These are phyloP conservation scores for Zelleria hepariella DNA, from an alignment of 2,888 invertebrate genomes.

Conservation along the genomic window DNA sequence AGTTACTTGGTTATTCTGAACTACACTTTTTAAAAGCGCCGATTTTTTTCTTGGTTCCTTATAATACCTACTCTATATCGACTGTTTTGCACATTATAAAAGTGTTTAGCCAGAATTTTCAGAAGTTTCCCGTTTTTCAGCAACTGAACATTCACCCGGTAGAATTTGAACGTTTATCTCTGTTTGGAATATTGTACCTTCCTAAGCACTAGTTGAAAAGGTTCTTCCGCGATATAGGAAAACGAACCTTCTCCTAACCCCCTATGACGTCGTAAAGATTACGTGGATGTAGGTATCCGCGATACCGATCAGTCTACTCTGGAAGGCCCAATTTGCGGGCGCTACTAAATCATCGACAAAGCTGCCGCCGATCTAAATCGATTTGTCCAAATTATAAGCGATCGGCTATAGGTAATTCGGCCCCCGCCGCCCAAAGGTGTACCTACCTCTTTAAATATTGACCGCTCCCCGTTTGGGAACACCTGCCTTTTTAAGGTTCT, in stretches of 20 bases:
- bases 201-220: too few relatives aligned
- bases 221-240: too few relatives aligned
- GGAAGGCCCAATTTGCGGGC: slow-evolving; percentile 59
- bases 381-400: slow-evolving; percentile 63
- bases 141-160: too few relatives aligned
- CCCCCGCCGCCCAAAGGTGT: slow-evolving; percentile 18
- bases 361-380: slow-evolving; percentile 67
- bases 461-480: slow-evolving; percentile 25
- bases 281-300: slow-evolving; percentile 33
- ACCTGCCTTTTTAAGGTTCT: slow-evolving; percentile 20
- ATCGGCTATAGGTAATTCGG: slow-evolving; percentile 24
- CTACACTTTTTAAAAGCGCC: too few relatives aligned
- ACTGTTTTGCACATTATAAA: too few relatives aligned
- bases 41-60: too few relatives aligned
- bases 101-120: too few relatives aligned
- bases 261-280: not conserved
- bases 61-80: too few relatives aligned
- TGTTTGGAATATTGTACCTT: too few relatives aligned
- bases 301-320: slow-evolving; percentile 39
- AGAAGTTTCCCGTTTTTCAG: too few relatives aligned
- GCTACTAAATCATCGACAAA: slow-evolving; percentile 68
- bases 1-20: too few relatives aligned
- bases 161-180: too few relatives aligned
- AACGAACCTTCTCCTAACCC: not conserved
- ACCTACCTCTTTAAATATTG: slow-evolving; percentile 43